Evolutionary conservation across 2,888 invertebrate species (phyloP).

Genomic region (Dryocosmus kuriphilus): DNA sequence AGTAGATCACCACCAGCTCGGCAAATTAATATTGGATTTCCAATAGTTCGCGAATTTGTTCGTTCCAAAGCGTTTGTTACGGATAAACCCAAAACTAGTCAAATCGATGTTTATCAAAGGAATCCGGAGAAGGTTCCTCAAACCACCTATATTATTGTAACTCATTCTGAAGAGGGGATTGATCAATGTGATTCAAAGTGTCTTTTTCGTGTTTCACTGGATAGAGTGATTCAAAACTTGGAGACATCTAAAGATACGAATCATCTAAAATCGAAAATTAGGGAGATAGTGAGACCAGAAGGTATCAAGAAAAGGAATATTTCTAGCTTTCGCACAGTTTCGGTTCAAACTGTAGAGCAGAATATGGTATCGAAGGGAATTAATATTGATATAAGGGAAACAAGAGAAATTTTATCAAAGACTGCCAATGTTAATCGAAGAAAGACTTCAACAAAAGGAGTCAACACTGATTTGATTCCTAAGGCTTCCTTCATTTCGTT

Average conservation of each 20-base stretch:
- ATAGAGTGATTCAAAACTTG: too few relatives aligned
- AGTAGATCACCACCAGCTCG: neutral
- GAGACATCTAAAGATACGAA: too few relatives aligned
- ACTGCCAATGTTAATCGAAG: neutral
- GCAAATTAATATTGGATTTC: slow-evolving; percentile 31
- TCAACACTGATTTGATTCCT: neutral
- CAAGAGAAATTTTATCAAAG: neutral
- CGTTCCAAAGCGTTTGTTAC: neutral
- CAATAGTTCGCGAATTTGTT: neutral
- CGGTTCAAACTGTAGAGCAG: slow-evolving; percentile 36
- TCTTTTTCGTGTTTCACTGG: slow-evolving; percentile 11
- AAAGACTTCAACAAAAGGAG: neutral
- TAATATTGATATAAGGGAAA: slow-evolving; percentile 31
- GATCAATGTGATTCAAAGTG: slow-evolving; percentile 43
- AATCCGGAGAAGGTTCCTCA: neutral
- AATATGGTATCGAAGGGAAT: slow-evolving; percentile 40
- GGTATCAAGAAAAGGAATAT: neutral
- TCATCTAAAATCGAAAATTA: neutral
- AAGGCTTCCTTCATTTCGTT: slow-evolving; percentile 35
- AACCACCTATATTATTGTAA: slow-evolving; percentile 41
- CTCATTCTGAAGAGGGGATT: neutral
- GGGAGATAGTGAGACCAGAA: neutral
- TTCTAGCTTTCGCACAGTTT: slow-evolving; percentile 23
- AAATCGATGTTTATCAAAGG: neutral
- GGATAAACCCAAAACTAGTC: neutral